Base-by-base conservation (phyloP, 2,888 invertebrate genomes). In the Campaea margaritaria region DNA sequence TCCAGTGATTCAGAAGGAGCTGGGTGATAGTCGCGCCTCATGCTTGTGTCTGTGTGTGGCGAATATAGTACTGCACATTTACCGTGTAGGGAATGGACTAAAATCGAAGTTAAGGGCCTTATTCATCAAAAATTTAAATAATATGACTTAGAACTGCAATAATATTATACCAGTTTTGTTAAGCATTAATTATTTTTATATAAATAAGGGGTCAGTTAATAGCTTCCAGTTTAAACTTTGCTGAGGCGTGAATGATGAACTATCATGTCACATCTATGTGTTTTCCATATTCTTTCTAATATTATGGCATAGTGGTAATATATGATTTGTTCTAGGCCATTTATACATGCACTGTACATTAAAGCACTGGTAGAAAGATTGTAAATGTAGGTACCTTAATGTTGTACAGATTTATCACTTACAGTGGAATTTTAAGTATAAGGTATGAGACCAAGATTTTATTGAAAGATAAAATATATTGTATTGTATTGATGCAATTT, bases 401-500 rank as follows among this genome's bases (percentile, higher is more conserved):
- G 82, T 87, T 90, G 89, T 89, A 89, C 84, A 87, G 85, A 78
- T 85, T 83, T 83, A 79, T 80, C 76, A 76, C 77, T 58, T 83
- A 79, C 82, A 82, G 76, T 85, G 84, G 84, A 86, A 82, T 83
- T 87, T 86, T 47, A 87, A 85, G 81, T 80, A 73, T 91, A 89
- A 91, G 86, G 82, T 66, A 68, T 60, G 79, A 82, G 91, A 91
- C 91, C 91, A 91, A 90, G 86, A 84, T 88, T 87, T 88, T 89
- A 88, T 89, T 87, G 79, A 89, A 87, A 85, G 82, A 87, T 86
- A 86, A 87, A 89, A 86, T 88, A 87, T 90, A 91, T 86, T 90
- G 83, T 87, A 88, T 86, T 89, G 88, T 91, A 91, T 87, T 89
- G 82, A 85, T 86, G 87, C 86, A 88, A 89, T 91, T 92, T 92